Base-by-base conservation (phyloP, 2,113 vertebrate genomes). In the Grammomys surdaster region DNA sequence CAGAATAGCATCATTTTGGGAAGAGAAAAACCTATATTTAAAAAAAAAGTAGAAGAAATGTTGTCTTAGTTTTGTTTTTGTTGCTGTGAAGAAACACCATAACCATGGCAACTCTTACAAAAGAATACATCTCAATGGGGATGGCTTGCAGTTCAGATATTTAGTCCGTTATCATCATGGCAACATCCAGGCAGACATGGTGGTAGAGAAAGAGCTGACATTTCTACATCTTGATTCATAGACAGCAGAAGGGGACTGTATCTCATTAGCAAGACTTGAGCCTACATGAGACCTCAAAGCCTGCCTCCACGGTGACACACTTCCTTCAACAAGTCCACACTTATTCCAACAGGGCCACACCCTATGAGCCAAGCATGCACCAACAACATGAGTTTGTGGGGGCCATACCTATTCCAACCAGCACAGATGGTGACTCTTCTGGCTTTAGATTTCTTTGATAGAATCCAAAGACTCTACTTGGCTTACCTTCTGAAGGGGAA, bases 21-120 rank as follows among this genome's bases (percentile, higher is more conserved):
- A 86, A 48, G 40, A 95, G 81, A 85, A 93, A 54, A 94, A 70
- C 31, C 31, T 90, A 28, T 11, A 51, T 96, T 90, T 76, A 58
- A 75, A 43, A n/a, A 80, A 80, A 56, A 40, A 12, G 7, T 5
- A 20, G 56, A 56, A 88, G 43, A 36, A 11, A 73, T 73, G 72
- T 24, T 43, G 72, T 43, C n/a, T 24, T 75, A 75, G 72, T 75
- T 43, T 43, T 20, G 72, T 40, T 75, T 75, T 75, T 75, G 7
- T 75, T 75, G 72, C n/a, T 75, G 72, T 43, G n/a, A 43, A 75
- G n/a, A 43, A 75, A 12, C 72, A 75, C 72, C 72, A 12, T 75
- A 40, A 75, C n/a, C 72, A 75, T 43, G 72, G 72, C n/a, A 75
- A 75, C 72, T 40, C 72, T 73, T 40, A 72, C 19, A 22, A 43